phyloP scores from a whole-genome alignment of 2,797 vertebrate species.

The Neosalanx taihuensis region DNA sequence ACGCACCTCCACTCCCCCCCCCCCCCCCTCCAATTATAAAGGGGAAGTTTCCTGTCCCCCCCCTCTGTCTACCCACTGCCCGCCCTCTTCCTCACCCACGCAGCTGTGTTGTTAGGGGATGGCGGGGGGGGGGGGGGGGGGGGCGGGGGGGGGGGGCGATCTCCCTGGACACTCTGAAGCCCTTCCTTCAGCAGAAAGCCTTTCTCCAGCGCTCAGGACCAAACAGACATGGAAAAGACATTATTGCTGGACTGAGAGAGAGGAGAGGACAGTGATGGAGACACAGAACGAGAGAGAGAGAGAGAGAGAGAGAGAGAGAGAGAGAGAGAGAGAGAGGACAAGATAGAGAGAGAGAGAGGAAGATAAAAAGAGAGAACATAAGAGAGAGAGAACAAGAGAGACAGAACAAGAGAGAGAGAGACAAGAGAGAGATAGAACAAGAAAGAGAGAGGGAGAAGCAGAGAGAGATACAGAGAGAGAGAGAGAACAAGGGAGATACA shows the following conservation, averaged over 20 bases:
- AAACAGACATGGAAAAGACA: conserved; percentile 73
- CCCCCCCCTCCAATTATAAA: not conserved
- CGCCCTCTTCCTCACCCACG: conserved; percentile 13
- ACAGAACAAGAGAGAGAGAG: too few species aligned
- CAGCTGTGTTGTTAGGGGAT: conserved; percentile 61
- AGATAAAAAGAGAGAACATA: too few species aligned
- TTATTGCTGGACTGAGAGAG: conserved; percentile 70
- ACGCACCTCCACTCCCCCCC: not conserved
- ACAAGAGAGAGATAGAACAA: conserved; percentile 24
- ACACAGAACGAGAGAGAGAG: conserved; percentile 15
- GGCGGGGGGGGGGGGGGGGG: too few species aligned
- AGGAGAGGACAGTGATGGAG: conserved; percentile 52
- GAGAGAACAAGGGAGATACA: too few species aligned
- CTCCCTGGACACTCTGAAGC: conserved; percentile 61
- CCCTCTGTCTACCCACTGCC: conserved; percentile 26
- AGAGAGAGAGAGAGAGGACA: not conserved
- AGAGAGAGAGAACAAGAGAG: too few species aligned
- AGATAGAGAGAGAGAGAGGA: too few species aligned
- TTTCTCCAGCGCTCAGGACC: conserved; percentile 53
- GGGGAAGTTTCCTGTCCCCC: not conserved
- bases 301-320: too few species aligned
- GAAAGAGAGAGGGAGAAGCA: too few species aligned
- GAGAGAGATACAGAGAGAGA: too few species aligned
- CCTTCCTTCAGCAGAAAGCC: conserved; percentile 66
- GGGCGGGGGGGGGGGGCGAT: too few species aligned